Conservation (phyloP, 2,888 invertebrate genomes). For the Aplocera efformata region DNA sequence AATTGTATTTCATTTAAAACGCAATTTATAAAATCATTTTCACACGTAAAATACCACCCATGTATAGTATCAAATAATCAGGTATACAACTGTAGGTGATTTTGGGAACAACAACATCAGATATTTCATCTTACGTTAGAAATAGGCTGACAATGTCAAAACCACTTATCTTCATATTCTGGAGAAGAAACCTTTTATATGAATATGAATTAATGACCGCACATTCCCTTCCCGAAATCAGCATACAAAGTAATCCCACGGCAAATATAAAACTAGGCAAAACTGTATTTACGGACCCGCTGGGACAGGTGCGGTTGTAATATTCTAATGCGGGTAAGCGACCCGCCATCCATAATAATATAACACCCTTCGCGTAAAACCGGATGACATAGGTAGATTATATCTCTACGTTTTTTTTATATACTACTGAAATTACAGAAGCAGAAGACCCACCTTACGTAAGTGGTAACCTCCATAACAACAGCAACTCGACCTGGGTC, state of each 20-base stretch:
- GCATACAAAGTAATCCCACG: slow-evolving; percentile 42
- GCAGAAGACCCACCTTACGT: too few relatives aligned
- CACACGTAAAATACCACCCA: too few relatives aligned
- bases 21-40: too few relatives aligned
- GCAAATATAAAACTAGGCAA: slow-evolving; percentile 53
- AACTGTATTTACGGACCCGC: slow-evolving; percentile 61
- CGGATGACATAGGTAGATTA: slow-evolving; percentile 33
- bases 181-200: neutral
- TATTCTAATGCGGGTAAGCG: slow-evolving; percentile 72
- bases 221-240: slow-evolving; percentile 35
- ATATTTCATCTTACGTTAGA: too few relatives aligned
- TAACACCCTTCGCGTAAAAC: slow-evolving; percentile 48
- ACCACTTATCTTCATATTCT: too few relatives aligned
- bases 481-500: too few relatives aligned
- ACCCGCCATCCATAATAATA: slow-evolving; percentile 72
- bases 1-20: too few relatives aligned
- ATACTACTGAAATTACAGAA: neutral
- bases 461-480: too few relatives aligned
- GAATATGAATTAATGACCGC: slow-evolving; percentile 17
- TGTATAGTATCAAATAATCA: too few relatives aligned
- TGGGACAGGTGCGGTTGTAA: slow-evolving; percentile 66
- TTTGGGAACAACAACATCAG: too few relatives aligned
- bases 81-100: too few relatives aligned
- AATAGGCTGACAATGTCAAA: too few relatives aligned
- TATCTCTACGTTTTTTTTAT: slow-evolving; percentile 6